Base-by-base conservation (phyloP, 1,140 invertebrate species). In the Nasonia vitripennis region DNA sequence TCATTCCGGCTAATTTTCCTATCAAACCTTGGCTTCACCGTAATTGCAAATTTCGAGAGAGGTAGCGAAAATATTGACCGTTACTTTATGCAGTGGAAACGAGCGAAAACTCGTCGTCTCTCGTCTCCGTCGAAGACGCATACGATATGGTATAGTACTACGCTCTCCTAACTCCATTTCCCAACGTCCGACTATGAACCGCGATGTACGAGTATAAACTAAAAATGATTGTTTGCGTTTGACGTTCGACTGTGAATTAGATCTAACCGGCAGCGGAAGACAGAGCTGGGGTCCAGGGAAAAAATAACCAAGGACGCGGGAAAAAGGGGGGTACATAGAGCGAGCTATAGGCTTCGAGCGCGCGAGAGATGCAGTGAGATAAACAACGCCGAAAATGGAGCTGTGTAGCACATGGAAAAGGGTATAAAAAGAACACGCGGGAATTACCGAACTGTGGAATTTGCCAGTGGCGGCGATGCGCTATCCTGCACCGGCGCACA, bases 261-360 rank as follows among this genome's bases (percentile, higher is more conserved):
- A n/a, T 62, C 55, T n/a, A 37, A 11, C 62, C 37, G 23, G 14
- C 11, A 67, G 55, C 27, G 27, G 27, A 27, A 27, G 27, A 27
- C 27, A 27, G 27, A 27, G 27, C 27, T 27, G 27, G 27, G 27
- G 27, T 27, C 27, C 27, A 27, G 23, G 48, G 74, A 84, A 86
- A 86, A 87, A 88, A 88, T 88, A 17, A 37, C 27, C 31, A 14
- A 74, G 41, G 45, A 41, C 23, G 2, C 34, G 34, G 27, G 1
- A 73, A 73, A 73, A 73, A n/a, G 6, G n/a, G 20, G 6, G 55
- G 7, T 37, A 37, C 27, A 5, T 0, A 37, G 34, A 37, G 34
- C 34, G 27, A 27, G 27, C 27, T 27, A 27, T 37, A 37, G 17
- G 55, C 20, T 62, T 62, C 17, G 20, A 5, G 51, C 12, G 55